A percentile compares a stretch with the other conserved stretches of the same genome.
These are phyloP conservation scores for Troglohyphantes excavatus DNA, from an alignment of 2,888 invertebrate species.

Conservation along the genomic window DNA sequence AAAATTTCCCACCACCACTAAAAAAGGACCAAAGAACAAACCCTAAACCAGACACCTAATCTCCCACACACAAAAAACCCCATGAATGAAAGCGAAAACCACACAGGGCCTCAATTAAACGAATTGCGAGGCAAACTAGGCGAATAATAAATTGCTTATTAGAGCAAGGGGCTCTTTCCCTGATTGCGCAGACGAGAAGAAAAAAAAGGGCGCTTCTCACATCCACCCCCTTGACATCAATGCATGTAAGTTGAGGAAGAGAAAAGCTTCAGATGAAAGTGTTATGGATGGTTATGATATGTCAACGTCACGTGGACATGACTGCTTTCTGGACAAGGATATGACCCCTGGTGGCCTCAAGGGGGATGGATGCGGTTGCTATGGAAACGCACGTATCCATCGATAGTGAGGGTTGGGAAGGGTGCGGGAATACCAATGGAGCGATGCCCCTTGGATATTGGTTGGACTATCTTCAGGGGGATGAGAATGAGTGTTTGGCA, in stretches of 20 bases:
- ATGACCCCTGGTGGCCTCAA: slow-evolving; percentile 13
- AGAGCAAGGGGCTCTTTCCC: slow-evolving; percentile 53
- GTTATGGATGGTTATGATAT: slow-evolving; percentile 71
- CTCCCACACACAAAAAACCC: background rate
- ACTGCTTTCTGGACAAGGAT: slow-evolving; percentile 42
- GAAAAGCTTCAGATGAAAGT: slow-evolving; percentile 48
- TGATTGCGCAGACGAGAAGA: slow-evolving; percentile 43
- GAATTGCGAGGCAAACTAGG: slow-evolving; percentile 30
- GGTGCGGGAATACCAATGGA: background rate
- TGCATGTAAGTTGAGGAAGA: slow-evolving; percentile 24
- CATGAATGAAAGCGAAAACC: background rate
- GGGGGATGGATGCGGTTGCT: slow-evolving; percentile 50
- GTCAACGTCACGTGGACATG: slow-evolving; percentile 63
- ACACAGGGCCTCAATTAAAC: slow-evolving; percentile 41
- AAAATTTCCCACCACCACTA: background rate
- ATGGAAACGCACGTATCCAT: slow-evolving; percentile 29
- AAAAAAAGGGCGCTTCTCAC: background rate
- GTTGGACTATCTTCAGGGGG: too few relatives aligned
- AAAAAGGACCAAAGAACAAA: background rate
- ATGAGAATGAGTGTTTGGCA: background rate
- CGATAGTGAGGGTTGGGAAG: slow-evolving; percentile 11
- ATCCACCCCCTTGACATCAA: background rate
- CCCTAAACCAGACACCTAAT: background rate
- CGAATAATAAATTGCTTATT: slow-evolving; percentile 75
- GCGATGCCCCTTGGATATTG: background rate